Conservation (phyloP, 2,797 vertebrate genomes). For the Coendou prehensilis region DNA sequence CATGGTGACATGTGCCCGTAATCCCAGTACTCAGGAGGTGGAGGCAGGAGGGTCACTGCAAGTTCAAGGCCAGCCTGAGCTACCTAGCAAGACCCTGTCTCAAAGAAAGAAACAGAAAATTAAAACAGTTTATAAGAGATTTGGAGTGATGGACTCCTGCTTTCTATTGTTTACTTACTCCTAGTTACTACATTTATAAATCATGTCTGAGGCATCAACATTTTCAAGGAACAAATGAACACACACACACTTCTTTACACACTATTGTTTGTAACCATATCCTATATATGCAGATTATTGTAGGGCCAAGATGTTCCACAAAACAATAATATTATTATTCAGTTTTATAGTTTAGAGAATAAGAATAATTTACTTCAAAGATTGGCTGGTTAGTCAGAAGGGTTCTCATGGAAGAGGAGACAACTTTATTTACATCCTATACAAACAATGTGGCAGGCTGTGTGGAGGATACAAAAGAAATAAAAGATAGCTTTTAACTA, state of each 20-base stretch:
- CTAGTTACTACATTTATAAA: neutral
- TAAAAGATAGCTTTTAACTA: neutral
- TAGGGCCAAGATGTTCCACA: neutral
- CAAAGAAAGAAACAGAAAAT: neutral
- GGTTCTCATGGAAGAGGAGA: neutral
- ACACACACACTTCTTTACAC: neutral
- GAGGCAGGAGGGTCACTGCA: neutral
- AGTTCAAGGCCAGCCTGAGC: neutral
- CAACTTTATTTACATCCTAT: slow-evolving; percentile 1
- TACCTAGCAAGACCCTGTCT: neutral
- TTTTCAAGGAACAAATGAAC: neutral
- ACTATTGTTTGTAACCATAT: neutral
- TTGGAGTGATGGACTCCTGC: neutral
- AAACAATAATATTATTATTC: slow-evolving; percentile 29
- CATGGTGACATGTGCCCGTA: no score
- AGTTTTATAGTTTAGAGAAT: slow-evolving; percentile 1
- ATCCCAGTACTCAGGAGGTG: neutral
- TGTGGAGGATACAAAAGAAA: slow-evolving; percentile 2
- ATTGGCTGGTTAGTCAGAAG: neutral
- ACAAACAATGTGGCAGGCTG: neutral
- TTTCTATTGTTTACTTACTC: slow-evolving; percentile 2
- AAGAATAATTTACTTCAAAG: slow-evolving; percentile 12
- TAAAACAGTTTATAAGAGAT: neutral
- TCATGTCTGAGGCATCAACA: neutral
- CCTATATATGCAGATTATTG: neutral